phyloP scores from a whole-genome alignment of 2,113 vertebrate species.

The Urocolius indicus region DNA sequence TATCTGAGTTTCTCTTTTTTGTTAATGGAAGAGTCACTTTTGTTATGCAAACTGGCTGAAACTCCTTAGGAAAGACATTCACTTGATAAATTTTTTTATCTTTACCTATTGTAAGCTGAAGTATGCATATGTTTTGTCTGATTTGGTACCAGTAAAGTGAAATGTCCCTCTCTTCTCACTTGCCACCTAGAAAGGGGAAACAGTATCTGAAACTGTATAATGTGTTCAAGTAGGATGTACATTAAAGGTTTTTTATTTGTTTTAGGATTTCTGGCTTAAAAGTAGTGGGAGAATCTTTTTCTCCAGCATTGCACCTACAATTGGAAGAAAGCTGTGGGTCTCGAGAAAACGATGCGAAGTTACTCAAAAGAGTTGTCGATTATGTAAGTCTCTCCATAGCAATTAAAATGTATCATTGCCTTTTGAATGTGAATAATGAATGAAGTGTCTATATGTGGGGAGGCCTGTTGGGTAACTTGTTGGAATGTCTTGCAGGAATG shows the following conservation, averaged over 20 bases:
- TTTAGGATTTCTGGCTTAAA: constrained; percentile 87
- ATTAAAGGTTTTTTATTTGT: constrained; percentile 4
- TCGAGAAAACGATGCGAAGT: constrained; percentile 85
- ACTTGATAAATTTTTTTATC: background rate
- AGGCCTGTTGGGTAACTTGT: background rate
- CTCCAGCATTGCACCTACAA: constrained; percentile 91
- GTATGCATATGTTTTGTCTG: background rate
- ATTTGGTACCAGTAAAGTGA: background rate
- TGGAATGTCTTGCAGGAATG: background rate
- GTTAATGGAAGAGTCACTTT: background rate
- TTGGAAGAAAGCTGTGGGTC: constrained; percentile 85
- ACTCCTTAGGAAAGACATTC: background rate
- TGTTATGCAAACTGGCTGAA: background rate
- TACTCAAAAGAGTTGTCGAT: constrained; percentile 85
- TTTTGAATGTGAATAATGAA: background rate
- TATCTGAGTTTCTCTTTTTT: background rate
- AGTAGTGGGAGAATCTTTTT: constrained; percentile 84
- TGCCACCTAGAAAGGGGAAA: background rate
- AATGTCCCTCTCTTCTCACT: background rate
- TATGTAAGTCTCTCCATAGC: constrained; percentile 78
- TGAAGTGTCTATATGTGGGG: background rate
- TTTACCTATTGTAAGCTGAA: background rate
- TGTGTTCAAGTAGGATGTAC: background rate
- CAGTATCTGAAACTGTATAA: background rate
- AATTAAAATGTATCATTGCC: background rate